A percentile compares a stretch with the other conserved stretches of the same genome.
Conservation (phyloP, 2,888 invertebrate species). For the Spialia ferax region DNA sequence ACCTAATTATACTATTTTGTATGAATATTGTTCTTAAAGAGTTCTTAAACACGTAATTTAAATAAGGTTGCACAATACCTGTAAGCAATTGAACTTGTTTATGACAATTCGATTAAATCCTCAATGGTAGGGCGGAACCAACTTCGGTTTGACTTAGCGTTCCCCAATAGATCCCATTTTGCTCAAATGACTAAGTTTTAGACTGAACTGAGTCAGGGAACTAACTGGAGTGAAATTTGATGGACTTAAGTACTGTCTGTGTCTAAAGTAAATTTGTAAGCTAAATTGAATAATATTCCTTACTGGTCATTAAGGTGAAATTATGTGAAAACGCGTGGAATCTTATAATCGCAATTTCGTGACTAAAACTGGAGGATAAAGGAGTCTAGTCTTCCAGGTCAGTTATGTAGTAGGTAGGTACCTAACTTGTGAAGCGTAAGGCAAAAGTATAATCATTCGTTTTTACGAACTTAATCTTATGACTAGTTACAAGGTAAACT, state of each 20-base stretch:
- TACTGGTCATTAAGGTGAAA: not conserved
- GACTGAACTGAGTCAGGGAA: slow-evolving; percentile 21
- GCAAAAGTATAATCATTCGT: no score
- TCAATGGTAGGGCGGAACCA: slow-evolving; percentile 15
- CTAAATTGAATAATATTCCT: not conserved
- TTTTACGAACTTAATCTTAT: no score
- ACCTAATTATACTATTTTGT: no score
- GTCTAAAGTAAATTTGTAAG: not conserved
- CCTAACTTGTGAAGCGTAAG: no score
- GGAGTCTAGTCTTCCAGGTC: no score
- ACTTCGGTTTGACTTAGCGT: slow-evolving; percentile 36
- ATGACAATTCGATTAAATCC: slow-evolving; percentile 27
- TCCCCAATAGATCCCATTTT: slow-evolving; percentile 34
- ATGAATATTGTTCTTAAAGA: no score
- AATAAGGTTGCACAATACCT: slow-evolving; percentile 8
- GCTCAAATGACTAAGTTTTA: slow-evolving; percentile 35
- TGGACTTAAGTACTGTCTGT: not conserved
- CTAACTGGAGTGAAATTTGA: slow-evolving; percentile 23
- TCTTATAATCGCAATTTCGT: no score
- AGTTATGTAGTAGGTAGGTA: no score
- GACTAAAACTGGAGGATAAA: no score
- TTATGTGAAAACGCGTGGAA: no score
- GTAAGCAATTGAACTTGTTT: slow-evolving; percentile 54
- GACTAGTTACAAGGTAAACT: no score
- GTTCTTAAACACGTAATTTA: not conserved